Base-by-base conservation (phyloP, 2,113 vertebrate genomes). In the Chrysochloris asiatica region DNA sequence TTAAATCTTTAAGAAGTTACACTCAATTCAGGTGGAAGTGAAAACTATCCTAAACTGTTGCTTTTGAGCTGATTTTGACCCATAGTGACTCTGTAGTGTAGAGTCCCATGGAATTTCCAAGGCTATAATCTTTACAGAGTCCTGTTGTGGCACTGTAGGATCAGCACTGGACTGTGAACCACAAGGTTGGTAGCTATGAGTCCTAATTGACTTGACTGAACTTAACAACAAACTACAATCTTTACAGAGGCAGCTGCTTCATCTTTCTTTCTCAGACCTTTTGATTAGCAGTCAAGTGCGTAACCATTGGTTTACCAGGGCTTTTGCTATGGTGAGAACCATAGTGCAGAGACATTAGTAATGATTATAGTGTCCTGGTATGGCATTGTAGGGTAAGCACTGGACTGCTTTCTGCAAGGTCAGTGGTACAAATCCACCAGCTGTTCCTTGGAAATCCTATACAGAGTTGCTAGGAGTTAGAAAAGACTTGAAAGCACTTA, bases 1-100 rank as follows among this genome's bases (percentile, higher is more conserved):
- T 73, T 94, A 90, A 83, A 61, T 90, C n/a, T 76, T 79, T 72
- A 90, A 90, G 56, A 21, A n/a, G 48, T 52, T 86, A 30, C 14
- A 24, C n/a, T 50, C 30, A 75, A 30, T 56, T 83, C 45, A 89
- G 50, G 11, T n/a, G 56, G 59, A 83, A 86, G 38, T 52, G 81
- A 77, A 88, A 69, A 79, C 17, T 8, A 36, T 38, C 67, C 19
- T 21, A 69, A 69, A 38, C n/a, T 38, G 7, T 38, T 69, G 19
- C 19, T 9, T 4, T 69, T 6, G 36, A 21, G 67, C 38, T 69
- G 36, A 38, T 38, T 69, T 19, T 9, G 21, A 69, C 19, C 10
- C 19, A 17, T 22, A 4, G 19, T 24, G 19, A 38, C 6, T 2
- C 59, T 33, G 6, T 33, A 69, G 67, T n/a, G 13, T 9, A 69